These are phyloP conservation scores for Cryptoleucopteryx plumbea DNA, from an alignment of 2,113 vertebrate species.

Conservation along the genomic window DNA sequence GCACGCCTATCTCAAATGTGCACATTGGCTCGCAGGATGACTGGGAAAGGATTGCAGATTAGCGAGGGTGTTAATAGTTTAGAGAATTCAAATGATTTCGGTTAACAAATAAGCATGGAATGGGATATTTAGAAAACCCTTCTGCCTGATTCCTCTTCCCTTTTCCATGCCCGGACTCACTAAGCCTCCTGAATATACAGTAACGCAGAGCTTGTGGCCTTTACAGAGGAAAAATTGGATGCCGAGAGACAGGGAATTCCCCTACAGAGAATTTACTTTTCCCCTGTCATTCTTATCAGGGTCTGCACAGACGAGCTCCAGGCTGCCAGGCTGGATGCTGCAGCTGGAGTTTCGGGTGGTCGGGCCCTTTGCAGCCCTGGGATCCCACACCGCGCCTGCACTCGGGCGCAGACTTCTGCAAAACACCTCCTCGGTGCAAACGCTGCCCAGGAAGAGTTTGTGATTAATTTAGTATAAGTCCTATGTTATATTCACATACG, in stretches of 20 bases:
- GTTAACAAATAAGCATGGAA: background rate
- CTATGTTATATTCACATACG: background rate
- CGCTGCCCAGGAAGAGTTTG: background rate
- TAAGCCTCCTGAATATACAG: background rate
- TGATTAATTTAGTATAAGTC: background rate
- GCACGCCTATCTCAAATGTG: background rate
- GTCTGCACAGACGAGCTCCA: background rate
- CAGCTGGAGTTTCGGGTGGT: background rate
- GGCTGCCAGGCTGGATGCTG: background rate
- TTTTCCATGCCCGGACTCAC: background rate
- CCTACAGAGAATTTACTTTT: background rate
- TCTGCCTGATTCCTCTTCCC: background rate
- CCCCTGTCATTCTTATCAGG: background rate
- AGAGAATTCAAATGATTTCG: background rate
- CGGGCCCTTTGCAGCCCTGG: background rate
- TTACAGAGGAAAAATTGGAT: background rate
- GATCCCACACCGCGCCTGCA: background rate
- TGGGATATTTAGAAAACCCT: background rate
- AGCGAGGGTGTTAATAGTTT: background rate
- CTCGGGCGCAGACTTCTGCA: background rate
- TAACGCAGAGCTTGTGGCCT: background rate
- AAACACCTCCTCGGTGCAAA: background rate
- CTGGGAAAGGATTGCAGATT: background rate
- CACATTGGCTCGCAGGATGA: constrained; percentile 11
- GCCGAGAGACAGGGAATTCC: background rate